Evolutionary conservation across 2,888 invertebrate species (phyloP), one percentile per base, ranked within the genome.

Genomic region (Gastrophysa polygoni): DNA sequence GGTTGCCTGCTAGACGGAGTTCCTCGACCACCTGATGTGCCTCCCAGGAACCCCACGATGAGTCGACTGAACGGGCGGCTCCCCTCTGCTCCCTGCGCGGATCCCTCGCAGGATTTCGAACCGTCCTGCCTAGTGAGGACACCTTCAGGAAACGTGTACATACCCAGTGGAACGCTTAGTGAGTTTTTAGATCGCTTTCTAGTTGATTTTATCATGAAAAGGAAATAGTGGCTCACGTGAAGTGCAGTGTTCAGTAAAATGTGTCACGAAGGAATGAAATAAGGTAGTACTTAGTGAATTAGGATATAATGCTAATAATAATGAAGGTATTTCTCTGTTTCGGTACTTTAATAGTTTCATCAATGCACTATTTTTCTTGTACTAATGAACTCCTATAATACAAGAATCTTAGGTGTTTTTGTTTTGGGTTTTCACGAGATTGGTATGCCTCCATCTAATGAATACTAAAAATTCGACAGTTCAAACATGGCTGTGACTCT

Each of bases 121-220:
- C 93, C 94, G 74, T 92, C 93, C 80, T 94, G 94, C 82, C 88
- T 95, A 78, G 93, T 94, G 77, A 88, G 94, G 82, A 94, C 94
- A 71, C 93, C 94, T 73, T 95, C 94, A 73, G 95, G 95, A 81
- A 94, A 94, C 85, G 92, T 95, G 81, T 95, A 94, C 86, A 94
- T 95, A 87, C 94, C 94, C 82, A 91, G 92, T 85, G 90, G 90
- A 85, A 86, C 85, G 78, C 79, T 85, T 80, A 85, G 86, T 86
- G 80, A 85, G 85, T 85, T 59, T 32, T 49, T 51, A 55, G 47
- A 55, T 49, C 38, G 48, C 66, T 61, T 58, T 57, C 49, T 62
- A 38, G 14, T 49, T 47, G 29, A 32, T 18, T 34, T 32, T 6
- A 20, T 32, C 34, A 0, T 5, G 6, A 10, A 10, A 32, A 10